Percentiles rank a stretch among this genome's conserved stretches.
Conservation (phyloP, 2,888 invertebrate genomes). For the Yponomeuta sedellus region DNA sequence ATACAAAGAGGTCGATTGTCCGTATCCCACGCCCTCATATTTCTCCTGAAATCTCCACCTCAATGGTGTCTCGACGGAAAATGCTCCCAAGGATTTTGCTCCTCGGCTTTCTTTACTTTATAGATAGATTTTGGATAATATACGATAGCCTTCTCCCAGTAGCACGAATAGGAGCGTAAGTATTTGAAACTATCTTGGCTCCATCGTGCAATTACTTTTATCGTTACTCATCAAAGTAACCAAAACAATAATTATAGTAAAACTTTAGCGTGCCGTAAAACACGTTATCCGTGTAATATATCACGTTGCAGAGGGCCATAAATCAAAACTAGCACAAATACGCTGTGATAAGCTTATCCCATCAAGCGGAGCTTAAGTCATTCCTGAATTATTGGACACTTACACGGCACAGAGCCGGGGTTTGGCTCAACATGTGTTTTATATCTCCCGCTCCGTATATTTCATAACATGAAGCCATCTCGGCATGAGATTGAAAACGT, state of each 20-base stretch:
- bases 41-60: conserved; percentile 21
- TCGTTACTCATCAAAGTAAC: not conserved
- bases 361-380: conserved; percentile 52
- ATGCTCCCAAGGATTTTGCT: conserved; percentile 18
- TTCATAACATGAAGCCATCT: conserved; percentile 50
- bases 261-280: conserved; percentile 3
- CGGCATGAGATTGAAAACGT: conserved; percentile 59
- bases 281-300: conserved; percentile 18
- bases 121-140: conserved; percentile 17
- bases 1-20: conserved; percentile 17
- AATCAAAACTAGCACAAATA: conserved; percentile 45
- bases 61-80: conserved; percentile 19
- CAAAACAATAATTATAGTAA: not conserved
- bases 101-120: conserved; percentile 16
- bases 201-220: not conserved
- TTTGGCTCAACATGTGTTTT: conserved; percentile 64
- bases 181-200: not conserved
- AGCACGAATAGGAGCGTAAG: not conserved
- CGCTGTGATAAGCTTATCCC: conserved; percentile 48
- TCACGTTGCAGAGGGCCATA: conserved; percentile 35
- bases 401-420: conserved; percentile 35
- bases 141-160: conserved; percentile 12
- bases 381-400: conserved; percentile 59
- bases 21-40: conserved; percentile 20
- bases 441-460: conserved; percentile 55